Conservation (phyloP, 1,140 invertebrate species). For the Hestina assimilis region DNA sequence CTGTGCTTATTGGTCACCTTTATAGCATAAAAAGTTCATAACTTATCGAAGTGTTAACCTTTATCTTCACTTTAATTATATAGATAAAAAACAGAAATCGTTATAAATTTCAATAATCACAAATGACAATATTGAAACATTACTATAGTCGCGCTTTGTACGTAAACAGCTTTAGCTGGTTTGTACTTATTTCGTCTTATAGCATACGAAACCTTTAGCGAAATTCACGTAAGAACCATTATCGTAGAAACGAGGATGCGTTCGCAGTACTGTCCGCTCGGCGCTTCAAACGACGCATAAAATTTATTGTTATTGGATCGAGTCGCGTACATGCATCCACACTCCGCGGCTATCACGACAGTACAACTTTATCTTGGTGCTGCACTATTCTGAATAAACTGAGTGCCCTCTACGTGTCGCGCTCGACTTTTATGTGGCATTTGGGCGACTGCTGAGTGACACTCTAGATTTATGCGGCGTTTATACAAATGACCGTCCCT, state of each 20-base stretch:
- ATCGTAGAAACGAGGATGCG: slow-evolving; percentile 24
- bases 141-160: slow-evolving; percentile 6
- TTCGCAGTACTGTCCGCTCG: slow-evolving; percentile 43
- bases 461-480: slow-evolving; percentile 24
- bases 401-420: slow-evolving; percentile 31
- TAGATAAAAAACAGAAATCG: background rate
- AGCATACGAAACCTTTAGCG: slow-evolving; percentile 20
- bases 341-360: slow-evolving; percentile 73
- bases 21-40: too few relatives aligned
- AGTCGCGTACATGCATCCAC: slow-evolving; percentile 74
- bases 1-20: too few relatives aligned
- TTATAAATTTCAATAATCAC: slow-evolving; percentile 5
- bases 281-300: slow-evolving; percentile 70
- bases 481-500: slow-evolving; percentile 14
- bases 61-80: background rate
- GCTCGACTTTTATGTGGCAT: slow-evolving; percentile 38
- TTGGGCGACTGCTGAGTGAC: slow-evolving; percentile 31
- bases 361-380: slow-evolving; percentile 67
- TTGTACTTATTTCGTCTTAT: slow-evolving; percentile 23
- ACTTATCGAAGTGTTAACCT: background rate
- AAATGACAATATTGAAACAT: slow-evolving; percentile 2
- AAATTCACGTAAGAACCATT: slow-evolving; percentile 19
- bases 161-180: slow-evolving; percentile 4
- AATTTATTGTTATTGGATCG: slow-evolving; percentile 76
- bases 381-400: slow-evolving; percentile 61